phyloP scores from a whole-genome alignment of 2,797 vertebrate genomes.

The Oreochromis grahami region DNA sequence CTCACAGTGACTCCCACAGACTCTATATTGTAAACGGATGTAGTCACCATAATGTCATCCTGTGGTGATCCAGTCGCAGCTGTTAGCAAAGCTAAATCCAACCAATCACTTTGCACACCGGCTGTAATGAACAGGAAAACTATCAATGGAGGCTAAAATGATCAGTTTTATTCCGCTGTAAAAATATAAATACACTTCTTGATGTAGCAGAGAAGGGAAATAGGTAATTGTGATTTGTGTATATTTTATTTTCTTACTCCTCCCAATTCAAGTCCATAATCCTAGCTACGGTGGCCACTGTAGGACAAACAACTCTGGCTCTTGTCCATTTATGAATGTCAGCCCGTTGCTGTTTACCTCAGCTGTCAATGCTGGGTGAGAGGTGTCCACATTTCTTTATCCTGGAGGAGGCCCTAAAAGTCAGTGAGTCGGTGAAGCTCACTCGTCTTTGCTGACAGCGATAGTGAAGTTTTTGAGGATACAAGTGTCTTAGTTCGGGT shows the following conservation, averaged over 20 bases:
- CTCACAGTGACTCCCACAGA: background rate
- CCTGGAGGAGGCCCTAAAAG: background rate
- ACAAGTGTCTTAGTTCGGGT: background rate
- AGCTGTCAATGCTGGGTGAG: background rate
- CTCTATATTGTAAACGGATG: background rate
- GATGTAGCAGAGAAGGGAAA: too few relatives aligned
- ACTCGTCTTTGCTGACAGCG: background rate
- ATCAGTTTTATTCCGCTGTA: background rate
- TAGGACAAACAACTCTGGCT: background rate
- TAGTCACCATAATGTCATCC: background rate
- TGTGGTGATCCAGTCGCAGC: background rate
- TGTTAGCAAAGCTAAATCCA: background rate
- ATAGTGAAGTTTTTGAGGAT: background rate
- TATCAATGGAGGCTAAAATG: background rate
- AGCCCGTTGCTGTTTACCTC: background rate
- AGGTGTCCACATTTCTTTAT: background rate
- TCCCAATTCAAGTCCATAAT: too few relatives aligned
- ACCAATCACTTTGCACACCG: background rate
- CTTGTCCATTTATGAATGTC: background rate
- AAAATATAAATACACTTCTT: too few relatives aligned
- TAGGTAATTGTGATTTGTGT: too few relatives aligned
- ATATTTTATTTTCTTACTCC: too few relatives aligned
- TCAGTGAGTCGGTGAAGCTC: background rate
- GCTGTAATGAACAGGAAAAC: background rate
- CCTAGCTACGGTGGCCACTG: background rate